Evolutionary conservation across 2,113 vertebrate species (phyloP).

Genomic region (Rissa tridactyla): DNA sequence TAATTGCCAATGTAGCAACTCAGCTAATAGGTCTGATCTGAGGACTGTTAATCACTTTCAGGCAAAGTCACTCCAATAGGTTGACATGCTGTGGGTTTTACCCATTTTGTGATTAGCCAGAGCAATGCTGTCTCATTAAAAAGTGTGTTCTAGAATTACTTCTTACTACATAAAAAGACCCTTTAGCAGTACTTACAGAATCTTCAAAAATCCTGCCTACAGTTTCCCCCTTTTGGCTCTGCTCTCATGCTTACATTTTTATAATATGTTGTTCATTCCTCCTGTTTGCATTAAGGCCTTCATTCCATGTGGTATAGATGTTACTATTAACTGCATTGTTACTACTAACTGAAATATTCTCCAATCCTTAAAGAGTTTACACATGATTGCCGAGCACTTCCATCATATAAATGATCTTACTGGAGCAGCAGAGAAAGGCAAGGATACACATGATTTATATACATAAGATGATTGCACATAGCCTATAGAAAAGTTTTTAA

Average conservation of each 20-base stretch:
- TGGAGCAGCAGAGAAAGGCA: neutral
- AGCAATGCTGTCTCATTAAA: neutral
- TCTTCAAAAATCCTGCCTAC: neutral
- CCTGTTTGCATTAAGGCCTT: neutral
- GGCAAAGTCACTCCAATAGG: neutral
- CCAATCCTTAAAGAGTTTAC: neutral
- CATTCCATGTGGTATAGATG: neutral
- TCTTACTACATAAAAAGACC: neutral
- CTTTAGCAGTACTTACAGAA: neutral
- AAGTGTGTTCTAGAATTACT: neutral
- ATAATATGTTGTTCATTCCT: neutral
- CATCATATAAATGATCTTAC: neutral
- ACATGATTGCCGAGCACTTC: neutral
- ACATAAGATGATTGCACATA: rapidly evolving
- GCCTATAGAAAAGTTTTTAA: neutral
- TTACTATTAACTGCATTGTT: neutral
- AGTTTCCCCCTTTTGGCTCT: neutral
- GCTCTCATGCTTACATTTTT: neutral
- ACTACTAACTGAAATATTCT: neutral
- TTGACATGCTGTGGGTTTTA: neutral
- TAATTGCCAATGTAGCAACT: neutral
- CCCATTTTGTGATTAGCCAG: neutral
- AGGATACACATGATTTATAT: neutral
- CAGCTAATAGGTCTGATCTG: neutral
- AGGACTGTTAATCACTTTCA: neutral